phyloP scores from a whole-genome alignment of 2,888 invertebrate genomes.

The Liopterus haemorrhoidalis region DNA sequence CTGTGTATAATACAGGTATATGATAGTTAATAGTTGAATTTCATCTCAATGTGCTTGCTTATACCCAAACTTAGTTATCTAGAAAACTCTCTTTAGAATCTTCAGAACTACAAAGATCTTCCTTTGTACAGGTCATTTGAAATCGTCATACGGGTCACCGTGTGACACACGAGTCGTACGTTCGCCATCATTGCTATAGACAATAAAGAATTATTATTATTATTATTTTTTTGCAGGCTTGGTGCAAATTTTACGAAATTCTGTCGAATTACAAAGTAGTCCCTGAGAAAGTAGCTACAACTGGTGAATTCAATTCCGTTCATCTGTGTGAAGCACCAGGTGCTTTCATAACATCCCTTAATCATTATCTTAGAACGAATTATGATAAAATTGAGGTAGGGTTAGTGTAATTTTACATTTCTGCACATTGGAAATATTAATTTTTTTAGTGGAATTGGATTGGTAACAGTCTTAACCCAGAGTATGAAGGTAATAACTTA shows the following conservation, averaged over 20 bases:
- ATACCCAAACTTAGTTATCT: neutral
- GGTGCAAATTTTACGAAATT: constrained; percentile 91
- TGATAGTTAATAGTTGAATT: too few relatives aligned
- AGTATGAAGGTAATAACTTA: constrained; percentile 79
- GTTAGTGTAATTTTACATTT: too few relatives aligned
- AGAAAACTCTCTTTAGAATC: neutral
- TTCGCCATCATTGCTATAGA: too few relatives aligned
- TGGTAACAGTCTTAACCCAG: constrained; percentile 83
- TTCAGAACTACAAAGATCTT: too few relatives aligned
- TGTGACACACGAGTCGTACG: too few relatives aligned
- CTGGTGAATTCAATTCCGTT: constrained; percentile 56
- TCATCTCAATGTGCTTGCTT: too few relatives aligned
- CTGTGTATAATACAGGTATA: too few relatives aligned
- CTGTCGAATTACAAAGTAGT: constrained; percentile 57
- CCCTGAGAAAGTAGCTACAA: constrained; percentile 44
- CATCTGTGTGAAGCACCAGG: constrained; percentile 99
- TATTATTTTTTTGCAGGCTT: constrained; percentile 58
- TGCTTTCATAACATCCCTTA: constrained; percentile 84
- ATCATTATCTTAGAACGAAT: constrained; percentile 69
- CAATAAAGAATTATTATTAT: too few relatives aligned
- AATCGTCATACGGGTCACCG: too few relatives aligned
- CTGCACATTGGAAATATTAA: constrained; percentile 20
- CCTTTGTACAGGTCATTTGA: too few relatives aligned
- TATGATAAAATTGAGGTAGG: constrained; percentile 53
- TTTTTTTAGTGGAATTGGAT: constrained; percentile 72